Evolutionary conservation across 2,888 invertebrate genomes (phyloP).

Genomic region (Phaedon cochleariae): DNA sequence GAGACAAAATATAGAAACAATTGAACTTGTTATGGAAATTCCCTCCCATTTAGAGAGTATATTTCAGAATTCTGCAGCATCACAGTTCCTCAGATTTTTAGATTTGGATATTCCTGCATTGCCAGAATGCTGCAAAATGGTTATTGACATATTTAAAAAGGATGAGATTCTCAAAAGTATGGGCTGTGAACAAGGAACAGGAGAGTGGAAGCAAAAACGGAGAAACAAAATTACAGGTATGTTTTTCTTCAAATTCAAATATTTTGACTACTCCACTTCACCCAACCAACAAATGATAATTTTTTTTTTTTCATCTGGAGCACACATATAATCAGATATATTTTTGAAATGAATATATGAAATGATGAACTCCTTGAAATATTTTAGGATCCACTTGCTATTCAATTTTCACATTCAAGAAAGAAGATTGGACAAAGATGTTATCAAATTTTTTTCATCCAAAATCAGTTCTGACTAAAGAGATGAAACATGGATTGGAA

Average conservation of each 20-base stretch:
- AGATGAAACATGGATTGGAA: slow-evolving; percentile 14
- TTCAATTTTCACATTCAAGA: slow-evolving; percentile 18
- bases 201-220: not conserved
- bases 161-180: no score
- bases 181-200: not conserved
- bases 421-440: slow-evolving; percentile 16
- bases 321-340: not conserved
- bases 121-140: not conserved
- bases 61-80: not conserved
- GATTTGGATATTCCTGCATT: not conserved
- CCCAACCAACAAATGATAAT: no score
- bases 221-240: not conserved
- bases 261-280: no score
- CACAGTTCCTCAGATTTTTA: not conserved
- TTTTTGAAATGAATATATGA: not conserved
- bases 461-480: slow-evolving; percentile 18
- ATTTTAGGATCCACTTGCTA: not conserved
- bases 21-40: not conserved
- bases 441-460: slow-evolving; percentile 16
- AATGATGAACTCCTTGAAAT: not conserved
- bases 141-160: not conserved
- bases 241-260: not conserved
- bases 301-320: no score
- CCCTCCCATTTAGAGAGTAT: not conserved
- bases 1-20: not conserved